Evolutionary conservation across 2,888 invertebrate genomes (phyloP), one percentile per base, ranked within the genome.

Genomic region (Conus canariensis): DNA sequence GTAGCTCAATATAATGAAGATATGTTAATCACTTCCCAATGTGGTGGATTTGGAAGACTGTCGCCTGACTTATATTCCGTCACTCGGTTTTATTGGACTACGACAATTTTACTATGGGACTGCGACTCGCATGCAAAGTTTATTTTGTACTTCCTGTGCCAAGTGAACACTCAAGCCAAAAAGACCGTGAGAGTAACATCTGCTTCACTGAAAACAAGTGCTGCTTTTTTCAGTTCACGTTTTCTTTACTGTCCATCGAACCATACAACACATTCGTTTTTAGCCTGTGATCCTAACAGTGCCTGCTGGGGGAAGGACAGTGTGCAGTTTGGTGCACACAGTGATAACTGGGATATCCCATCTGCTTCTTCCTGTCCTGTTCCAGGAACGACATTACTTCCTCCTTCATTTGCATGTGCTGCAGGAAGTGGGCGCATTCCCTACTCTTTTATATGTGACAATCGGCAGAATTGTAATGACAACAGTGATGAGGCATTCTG

Each of bases 401-500:
- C 85, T 22, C 85, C 85, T 22, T 85, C 85, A 4, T 85, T 60
- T 60, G 85, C 85, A 59, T 85, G 85, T n/a, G 85, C 60, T 1
- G n/a, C 60, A 60, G 85, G 59, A 85, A 16, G 25, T 19, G 85
- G 85, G 8, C 22, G 85, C 16, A 64, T 85, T 14, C 64, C 85
- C 14, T 85, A 64, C 64, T 64, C 85, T 7, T 64, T 85, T 0
- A 64, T 85, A n/a, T 85, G 85, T 85, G 85, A 85, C 85, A 4
- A 59, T 12, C 85, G 25, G n/a, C 85, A 58, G 85, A 64, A 85
- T 30, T 85, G 85, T 22, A 19, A 16, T 30, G 85, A 85, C 64
- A 22, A 59, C 60, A 85, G 85, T 59, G 85, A 85, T 16, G 85
- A 85, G 64, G 25, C 60, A 10, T 85, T 85, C 64, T 85, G 85